Percentiles rank a stretch among this genome's conserved stretches.
These are phyloP conservation scores for Bursaphelenchus okinawaensis DNA, from an alignment of 2,888 invertebrate species.

Conservation along the genomic window DNA sequence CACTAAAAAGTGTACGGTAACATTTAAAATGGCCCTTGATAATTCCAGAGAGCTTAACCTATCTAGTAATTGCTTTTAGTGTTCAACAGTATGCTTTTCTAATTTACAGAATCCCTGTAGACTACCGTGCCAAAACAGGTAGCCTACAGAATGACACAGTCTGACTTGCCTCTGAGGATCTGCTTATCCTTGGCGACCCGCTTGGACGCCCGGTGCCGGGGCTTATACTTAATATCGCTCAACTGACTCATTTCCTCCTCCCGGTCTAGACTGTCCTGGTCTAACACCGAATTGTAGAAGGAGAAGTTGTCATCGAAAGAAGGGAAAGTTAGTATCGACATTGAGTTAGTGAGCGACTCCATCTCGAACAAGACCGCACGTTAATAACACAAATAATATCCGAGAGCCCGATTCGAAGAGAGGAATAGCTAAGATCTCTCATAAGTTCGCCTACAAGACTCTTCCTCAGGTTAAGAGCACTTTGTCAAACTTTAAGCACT, in stretches of 20 bases:
- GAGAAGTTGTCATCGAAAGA: background rate
- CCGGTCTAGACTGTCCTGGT: background rate
- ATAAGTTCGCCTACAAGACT: background rate
- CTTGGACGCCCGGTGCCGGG: background rate
- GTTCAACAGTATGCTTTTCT: too few species aligned
- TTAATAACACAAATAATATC: background rate
- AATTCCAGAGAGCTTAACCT: too few species aligned
- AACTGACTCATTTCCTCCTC: constrained; percentile 2
- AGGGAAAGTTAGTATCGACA: background rate
- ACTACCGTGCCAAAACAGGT: too few species aligned
- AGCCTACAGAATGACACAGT: too few species aligned
- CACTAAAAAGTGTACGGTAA: constrained; percentile 42
- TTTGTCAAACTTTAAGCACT: background rate
- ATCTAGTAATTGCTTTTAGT: too few species aligned
- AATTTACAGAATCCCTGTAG: too few species aligned
- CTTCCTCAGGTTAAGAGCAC: background rate
- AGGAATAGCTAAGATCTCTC: background rate
- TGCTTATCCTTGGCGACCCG: background rate
- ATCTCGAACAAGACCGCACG: background rate
- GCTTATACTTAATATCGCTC: constrained; percentile 18
- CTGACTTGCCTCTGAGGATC: background rate
- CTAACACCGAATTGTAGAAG: background rate
- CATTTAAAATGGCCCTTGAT: too few species aligned
- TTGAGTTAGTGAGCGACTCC: background rate
- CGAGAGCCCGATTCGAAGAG: background rate